A percentile compares a stretch with the other conserved stretches of the same genome.
These are phyloP conservation scores for Falco berigora DNA, from an alignment of 2,797 vertebrate genomes.

Conservation along the genomic window DNA sequence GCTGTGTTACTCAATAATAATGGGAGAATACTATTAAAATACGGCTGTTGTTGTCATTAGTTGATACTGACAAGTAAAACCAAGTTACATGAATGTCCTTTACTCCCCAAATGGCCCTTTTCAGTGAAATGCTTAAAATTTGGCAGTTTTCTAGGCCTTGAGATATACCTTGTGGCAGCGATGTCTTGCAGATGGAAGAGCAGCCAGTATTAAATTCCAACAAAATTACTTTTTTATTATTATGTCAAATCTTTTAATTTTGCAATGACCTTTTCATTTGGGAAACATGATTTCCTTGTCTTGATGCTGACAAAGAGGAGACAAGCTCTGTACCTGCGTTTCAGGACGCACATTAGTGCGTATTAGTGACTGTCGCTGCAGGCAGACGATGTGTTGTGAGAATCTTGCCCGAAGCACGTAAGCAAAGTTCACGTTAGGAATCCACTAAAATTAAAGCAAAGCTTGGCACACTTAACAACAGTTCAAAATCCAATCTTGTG, in stretches of 20 bases:
- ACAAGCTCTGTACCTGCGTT: not conserved
- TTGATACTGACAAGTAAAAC: not conserved
- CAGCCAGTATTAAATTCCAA: not conserved
- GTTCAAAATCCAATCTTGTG: not conserved
- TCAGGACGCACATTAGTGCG: not conserved
- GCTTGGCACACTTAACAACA: not conserved
- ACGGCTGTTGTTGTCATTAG: not conserved
- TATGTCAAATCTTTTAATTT: not conserved
- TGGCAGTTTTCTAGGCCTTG: not conserved
- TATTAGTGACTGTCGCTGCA: not conserved
- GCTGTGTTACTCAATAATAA: not conserved
- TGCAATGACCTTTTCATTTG: not conserved
- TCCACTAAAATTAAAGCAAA: not conserved
- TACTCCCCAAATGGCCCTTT: not conserved
- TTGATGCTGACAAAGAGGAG: not conserved
- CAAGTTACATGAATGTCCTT: not conserved
- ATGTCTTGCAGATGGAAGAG: not conserved
- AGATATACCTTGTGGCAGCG: fast-evolving
- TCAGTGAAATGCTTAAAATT: not conserved
- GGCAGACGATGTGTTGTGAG: not conserved
- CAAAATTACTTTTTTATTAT: not conserved
- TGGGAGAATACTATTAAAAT: not conserved
- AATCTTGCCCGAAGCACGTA: slow-evolving; percentile 24
- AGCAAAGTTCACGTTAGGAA: not conserved
- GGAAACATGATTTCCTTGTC: not conserved